Evolutionary conservation across 30 jellyfish, hydroid and myxozoan genomes (phyloP).

Genomic region (Haliclystus octoradiatus): DNA sequence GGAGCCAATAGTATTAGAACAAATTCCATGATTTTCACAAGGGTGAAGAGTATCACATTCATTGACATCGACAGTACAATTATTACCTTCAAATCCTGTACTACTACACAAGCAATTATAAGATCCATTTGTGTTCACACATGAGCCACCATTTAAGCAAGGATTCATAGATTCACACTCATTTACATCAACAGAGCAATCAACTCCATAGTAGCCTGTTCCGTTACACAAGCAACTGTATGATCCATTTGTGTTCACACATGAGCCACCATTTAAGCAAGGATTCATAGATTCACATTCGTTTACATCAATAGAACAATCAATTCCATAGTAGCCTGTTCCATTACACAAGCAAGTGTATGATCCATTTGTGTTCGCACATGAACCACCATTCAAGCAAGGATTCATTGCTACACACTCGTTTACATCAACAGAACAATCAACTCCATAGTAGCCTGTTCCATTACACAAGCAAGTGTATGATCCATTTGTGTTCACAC

Average conservation of each 20-base stretch:
- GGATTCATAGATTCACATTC: conserved; percentile 30
- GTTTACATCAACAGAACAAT: conserved; percentile 4
- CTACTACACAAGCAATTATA: conserved; percentile 22
- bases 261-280: conserved; percentile 14
- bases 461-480: conserved; percentile 12
- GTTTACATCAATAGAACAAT: conserved; percentile 13
- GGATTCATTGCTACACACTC: conserved; percentile 30
- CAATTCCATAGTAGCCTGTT: conserved; percentile 23
- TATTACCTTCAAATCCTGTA: conserved; percentile 26
- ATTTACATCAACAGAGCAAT: conserved; percentile 29
- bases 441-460: conserved; percentile 15
- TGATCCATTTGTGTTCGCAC: conserved; percentile 43
- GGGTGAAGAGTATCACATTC: conserved; percentile 18
- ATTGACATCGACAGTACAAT: conserved; percentile 29
- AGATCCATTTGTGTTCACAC: conserved; percentile 18
- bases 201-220: conserved; percentile 25
- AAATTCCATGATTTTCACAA: conserved; percentile 39
- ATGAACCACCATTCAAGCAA: conserved; percentile 33
- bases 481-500: conserved; percentile 12
- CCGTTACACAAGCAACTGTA: conserved; percentile 21
- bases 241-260: conserved; percentile 28
- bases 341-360: conserved; percentile 34
- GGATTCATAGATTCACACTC: conserved; percentile 24
- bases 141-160: conserved; percentile 38
- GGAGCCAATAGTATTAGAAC: conserved; percentile 19